Evolutionary conservation across 2,797 vertebrate genomes (phyloP), one percentile per base, ranked within the genome.

Genomic region (Knipowitschia caucasica): DNA sequence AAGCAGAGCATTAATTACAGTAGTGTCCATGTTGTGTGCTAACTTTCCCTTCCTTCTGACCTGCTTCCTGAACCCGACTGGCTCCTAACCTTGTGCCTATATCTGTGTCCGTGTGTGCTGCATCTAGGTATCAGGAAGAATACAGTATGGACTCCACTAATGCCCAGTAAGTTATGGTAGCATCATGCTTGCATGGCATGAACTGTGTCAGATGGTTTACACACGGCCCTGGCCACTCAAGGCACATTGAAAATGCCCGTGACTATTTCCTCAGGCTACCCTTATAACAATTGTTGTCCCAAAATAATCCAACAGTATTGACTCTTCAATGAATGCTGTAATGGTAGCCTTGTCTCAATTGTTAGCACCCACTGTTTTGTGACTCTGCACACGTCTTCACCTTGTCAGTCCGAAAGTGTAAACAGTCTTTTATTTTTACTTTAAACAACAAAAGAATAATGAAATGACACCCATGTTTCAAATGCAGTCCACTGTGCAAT

Each of bases 71-170:
- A 1, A 56, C 46, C 47, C 35, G 18, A 1, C 57, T 55, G 50
- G 62, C 42, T 70, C 67, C 69, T 85, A 84, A 87, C 71, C 55
- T 82, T 46, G 27, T 85, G 45, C 72, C 56, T 86, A 42, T 86
- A 42, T 87, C 74, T 86, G 75, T 86, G 68, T 85, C 67, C 80
- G 54, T 80, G 75, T 88, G 76, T 88, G 76, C 75, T 75, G 71
- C 73, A 18, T 85, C 57, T 83, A 91, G 90, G 89, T 90, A 90
- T 83, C 86, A 86, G 77, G 90, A 91, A 83, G 90, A 91, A 73
- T 91, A 91, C 90, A 91, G 90, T 88, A 91, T 92, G 90, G 90
- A 92, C 78, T 92, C 90, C 52, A 92, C 89, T 74, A 90, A 92
- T 73, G 88, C 90, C 82, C 90, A 92, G 90, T 92, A 92, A 92